Evolutionary conservation across 2,797 vertebrate genomes (phyloP).

Genomic region (Momotus momota): DNA sequence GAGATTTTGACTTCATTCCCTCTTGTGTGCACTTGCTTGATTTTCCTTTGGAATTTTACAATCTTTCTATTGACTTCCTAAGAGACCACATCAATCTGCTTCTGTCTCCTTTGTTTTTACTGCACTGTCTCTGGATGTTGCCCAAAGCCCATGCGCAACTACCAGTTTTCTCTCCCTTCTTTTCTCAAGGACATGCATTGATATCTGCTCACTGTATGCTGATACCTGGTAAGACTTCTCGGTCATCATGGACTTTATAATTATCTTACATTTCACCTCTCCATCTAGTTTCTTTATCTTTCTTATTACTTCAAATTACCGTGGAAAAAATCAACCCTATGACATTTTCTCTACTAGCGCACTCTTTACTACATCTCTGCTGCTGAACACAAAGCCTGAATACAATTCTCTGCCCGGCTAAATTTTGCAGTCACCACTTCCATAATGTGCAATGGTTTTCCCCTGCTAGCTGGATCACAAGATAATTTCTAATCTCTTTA

Average conservation of each 20-base stretch:
- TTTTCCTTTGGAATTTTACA: neutral
- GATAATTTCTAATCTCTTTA: neutral
- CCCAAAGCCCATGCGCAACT: neutral
- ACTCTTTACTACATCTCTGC: neutral
- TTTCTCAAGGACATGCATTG: neutral
- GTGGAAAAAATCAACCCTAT: neutral
- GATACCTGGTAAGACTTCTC: neutral
- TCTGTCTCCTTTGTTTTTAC: neutral
- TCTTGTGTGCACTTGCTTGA: neutral
- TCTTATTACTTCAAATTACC: neutral
- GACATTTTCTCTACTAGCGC: neutral
- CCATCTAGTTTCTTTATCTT: neutral
- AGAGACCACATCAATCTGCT: neutral
- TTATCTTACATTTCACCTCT: neutral
- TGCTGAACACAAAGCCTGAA: neutral
- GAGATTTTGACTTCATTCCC: neutral
- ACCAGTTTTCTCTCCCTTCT: neutral
- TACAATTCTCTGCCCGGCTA: neutral
- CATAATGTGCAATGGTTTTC: neutral
- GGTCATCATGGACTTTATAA: neutral
- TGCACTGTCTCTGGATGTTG: neutral
- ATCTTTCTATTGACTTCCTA: neutral
- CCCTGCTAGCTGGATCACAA: neutral
- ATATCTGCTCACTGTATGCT: neutral
- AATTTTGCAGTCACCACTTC: neutral